phyloP scores from a whole-genome alignment of 2,888 invertebrate species.

The Spodoptera littoralis region DNA sequence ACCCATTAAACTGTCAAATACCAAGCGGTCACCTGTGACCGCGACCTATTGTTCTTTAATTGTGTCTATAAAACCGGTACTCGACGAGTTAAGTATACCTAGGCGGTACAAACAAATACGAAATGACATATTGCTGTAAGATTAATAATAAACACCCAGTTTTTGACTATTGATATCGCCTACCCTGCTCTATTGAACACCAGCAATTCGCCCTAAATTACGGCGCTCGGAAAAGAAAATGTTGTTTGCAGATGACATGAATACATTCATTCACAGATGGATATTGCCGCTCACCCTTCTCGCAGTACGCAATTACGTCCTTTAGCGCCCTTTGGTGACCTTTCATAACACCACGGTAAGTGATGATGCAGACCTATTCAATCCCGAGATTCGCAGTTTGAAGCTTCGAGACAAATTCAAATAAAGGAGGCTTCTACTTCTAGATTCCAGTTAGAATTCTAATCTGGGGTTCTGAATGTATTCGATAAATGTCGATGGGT shows the following conservation, averaged over 20 bases:
- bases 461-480: conserved; percentile 12
- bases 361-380: conserved; percentile 20
- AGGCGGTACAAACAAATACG: too few species aligned
- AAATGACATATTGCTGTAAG: background rate
- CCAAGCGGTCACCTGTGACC: too few species aligned
- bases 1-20: too few species aligned
- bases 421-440: conserved; percentile 5
- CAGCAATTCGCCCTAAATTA: conserved; percentile 25
- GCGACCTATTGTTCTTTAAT: too few species aligned
- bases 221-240: conserved; percentile 30
- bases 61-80: too few species aligned
- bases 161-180: conserved; percentile 21
- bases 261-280: conserved; percentile 36
- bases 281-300: conserved; percentile 42
- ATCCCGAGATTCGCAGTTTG: conserved; percentile 30
- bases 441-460: conserved; percentile 32
- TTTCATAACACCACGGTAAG: conserved; percentile 32
- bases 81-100: too few species aligned
- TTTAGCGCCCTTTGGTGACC: conserved; percentile 39
- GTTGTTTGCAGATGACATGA: conserved; percentile 44
- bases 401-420: conserved; percentile 19
- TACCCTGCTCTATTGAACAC: conserved; percentile 16
- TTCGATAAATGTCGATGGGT: conserved; percentile 17
- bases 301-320: conserved; percentile 36
- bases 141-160: conserved; percentile 17